Conservation (phyloP, 1,140 invertebrate species). For the Drosophila arizonae region DNA sequence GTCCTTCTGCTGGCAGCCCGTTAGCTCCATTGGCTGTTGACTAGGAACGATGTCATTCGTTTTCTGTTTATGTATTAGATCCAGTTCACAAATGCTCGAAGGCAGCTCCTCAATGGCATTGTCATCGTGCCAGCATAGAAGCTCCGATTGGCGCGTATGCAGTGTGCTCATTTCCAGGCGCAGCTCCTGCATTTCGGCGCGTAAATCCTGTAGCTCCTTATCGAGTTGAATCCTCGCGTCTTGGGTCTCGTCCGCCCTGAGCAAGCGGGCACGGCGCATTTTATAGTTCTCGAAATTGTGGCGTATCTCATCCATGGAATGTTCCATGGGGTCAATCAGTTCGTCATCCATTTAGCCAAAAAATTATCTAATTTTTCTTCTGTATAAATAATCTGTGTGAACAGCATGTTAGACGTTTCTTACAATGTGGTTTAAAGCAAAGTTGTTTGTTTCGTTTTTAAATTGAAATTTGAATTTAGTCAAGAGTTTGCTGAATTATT, state of each 20-base stretch:
- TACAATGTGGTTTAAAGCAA: conserved; percentile 2
- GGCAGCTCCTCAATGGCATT: conserved; percentile 41
- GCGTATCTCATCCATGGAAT: conserved; percentile 42
- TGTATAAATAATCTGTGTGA: neutral
- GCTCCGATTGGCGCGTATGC: conserved; percentile 1
- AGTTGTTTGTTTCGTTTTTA: neutral
- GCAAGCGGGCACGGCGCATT: neutral
- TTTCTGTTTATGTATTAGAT: too few relatives aligned
- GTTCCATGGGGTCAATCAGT: conserved; percentile 6
- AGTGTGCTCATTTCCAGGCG: conserved; percentile 14
- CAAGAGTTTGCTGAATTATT: conserved; percentile 41
- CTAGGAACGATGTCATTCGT: too few relatives aligned
- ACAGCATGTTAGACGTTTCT: too few relatives aligned
- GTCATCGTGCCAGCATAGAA: neutral
- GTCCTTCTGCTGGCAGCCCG: neutral
- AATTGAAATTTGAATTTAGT: neutral
- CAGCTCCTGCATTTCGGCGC: conserved; percentile 5
- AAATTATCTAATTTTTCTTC: neutral
- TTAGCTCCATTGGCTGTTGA: neutral
- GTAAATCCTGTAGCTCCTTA: conserved; percentile 16
- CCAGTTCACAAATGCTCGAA: neutral
- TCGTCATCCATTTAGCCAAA: conserved; percentile 23
- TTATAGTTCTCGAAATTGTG: conserved; percentile 43
- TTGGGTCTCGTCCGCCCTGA: neutral
- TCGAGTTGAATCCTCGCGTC: neutral